Percentiles rank a stretch among this genome's conserved stretches.
Conservation (phyloP, 1,140 invertebrate genomes). For the Sweltsa coloradensis region DNA sequence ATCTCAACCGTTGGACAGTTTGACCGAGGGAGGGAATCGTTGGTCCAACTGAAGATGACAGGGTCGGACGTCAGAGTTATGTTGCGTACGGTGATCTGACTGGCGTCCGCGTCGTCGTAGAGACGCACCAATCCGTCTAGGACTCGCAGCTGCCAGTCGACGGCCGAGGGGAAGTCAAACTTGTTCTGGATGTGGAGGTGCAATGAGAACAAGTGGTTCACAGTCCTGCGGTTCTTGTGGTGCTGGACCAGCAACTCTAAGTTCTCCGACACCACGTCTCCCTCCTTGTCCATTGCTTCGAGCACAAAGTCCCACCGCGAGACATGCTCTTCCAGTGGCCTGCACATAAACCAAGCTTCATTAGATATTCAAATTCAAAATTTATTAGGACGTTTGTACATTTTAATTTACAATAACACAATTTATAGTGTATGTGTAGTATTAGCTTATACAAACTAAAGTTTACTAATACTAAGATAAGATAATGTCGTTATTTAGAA, state of each 20-base stretch:
- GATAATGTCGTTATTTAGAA: no score
- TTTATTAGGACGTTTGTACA: no score
- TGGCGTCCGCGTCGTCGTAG: slow-evolving; percentile 52
- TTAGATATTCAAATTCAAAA: no score
- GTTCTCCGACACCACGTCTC: slow-evolving; percentile 49
- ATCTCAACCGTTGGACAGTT: slow-evolving; percentile 63
- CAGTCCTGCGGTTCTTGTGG: slow-evolving; percentile 55
- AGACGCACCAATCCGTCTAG: slow-evolving; percentile 52
- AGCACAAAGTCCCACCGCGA: slow-evolving; percentile 72
- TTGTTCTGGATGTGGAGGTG: slow-evolving; percentile 44
- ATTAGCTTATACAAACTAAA: no score
- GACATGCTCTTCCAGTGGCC: slow-evolving; percentile 71
- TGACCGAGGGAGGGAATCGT: slow-evolving; percentile 66
- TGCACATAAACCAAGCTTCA: no score
- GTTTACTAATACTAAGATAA: no score
- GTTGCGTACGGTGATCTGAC: slow-evolving; percentile 53
- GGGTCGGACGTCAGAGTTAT: slow-evolving; percentile 32
- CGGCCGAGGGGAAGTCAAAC: slow-evolving; percentile 37
- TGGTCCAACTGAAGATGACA: slow-evolving; percentile 71
- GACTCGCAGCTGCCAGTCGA: slow-evolving; percentile 46
- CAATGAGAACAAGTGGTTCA: slow-evolving; percentile 72
- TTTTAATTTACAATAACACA: no score
- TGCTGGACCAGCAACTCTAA: slow-evolving; percentile 73
- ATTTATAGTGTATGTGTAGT: no score
- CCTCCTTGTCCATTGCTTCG: slow-evolving; percentile 63